Evolutionary conservation across 2,888 invertebrate species (phyloP).

Genomic region (Andrena chrysosceles): DNA sequence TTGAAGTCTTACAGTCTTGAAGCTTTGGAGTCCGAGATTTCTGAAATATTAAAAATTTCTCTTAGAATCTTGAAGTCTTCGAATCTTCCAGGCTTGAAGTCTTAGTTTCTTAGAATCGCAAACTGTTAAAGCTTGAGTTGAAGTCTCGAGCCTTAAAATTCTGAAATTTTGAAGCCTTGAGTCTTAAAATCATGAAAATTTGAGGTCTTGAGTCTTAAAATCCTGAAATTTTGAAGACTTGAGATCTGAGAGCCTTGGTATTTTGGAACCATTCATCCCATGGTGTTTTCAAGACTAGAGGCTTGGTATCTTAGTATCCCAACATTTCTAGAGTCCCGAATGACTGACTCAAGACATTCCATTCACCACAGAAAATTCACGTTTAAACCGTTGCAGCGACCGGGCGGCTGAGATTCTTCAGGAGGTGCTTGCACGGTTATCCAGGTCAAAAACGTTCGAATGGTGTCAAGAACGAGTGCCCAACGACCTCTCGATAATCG

Average conservation of each 20-base stretch:
- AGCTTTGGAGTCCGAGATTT: no score
- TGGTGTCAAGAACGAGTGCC: neutral
- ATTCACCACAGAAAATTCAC: neutral
- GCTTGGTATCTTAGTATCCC: neutral
- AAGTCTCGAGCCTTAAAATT: neutral
- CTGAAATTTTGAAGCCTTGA: neutral
- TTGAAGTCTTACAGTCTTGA: no score
- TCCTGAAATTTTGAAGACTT: neutral
- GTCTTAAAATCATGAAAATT: neutral
- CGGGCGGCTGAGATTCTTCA: constrained; percentile 4
- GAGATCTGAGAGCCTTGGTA: neutral
- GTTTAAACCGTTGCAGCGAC: neutral
- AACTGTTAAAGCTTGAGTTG: neutral
- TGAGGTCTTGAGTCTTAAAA: neutral
- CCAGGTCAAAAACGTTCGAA: neutral
- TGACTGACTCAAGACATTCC: neutral
- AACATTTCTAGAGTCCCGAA: neutral
- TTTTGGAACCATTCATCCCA: neutral
- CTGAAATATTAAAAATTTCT: no score
- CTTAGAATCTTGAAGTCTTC: no score
- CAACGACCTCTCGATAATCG: constrained; percentile 28
- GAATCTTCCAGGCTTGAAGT: neutral
- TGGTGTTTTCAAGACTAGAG: no score
- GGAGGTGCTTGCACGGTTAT: neutral
- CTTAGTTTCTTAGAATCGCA: neutral